A percentile compares a stretch with the other conserved stretches of the same genome.
Conservation (phyloP, 2,113 vertebrate species). For the Pelusios castaneus region DNA sequence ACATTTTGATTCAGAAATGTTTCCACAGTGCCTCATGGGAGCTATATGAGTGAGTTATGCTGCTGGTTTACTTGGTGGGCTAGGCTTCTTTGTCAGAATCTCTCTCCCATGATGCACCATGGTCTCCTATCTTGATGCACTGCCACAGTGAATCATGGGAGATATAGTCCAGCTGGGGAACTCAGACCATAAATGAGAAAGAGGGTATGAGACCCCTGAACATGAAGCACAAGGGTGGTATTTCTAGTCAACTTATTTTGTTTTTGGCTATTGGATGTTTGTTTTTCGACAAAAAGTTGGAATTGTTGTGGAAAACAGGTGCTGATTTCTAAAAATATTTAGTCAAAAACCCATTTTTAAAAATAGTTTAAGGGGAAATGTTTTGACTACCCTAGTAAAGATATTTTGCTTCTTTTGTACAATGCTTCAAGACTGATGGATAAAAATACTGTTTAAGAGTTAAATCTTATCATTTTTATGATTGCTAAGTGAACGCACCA, state of each 20-base stretch:
- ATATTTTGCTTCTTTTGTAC: not conserved
- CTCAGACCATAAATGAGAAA: not conserved
- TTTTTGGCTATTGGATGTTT: not conserved
- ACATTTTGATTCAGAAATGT: not conserved
- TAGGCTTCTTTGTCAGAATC: rapidly evolving
- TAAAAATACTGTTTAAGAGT: not conserved
- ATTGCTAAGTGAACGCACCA: not conserved
- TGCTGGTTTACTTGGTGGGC: not conserved
- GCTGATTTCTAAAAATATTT: not conserved
- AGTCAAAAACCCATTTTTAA: not conserved
- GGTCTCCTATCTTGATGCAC: not conserved
- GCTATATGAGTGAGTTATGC: not conserved
- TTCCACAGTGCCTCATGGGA: not conserved
- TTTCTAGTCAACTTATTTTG: not conserved
- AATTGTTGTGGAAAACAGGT: not conserved
- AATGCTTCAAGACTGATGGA: not conserved
- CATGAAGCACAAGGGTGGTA: not conserved
- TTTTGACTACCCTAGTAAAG: not conserved
- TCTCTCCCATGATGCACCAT: not conserved
- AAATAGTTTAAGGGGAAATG: not conserved
- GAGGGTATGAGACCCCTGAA: not conserved
- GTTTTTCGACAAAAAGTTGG: not conserved
- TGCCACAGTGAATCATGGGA: not conserved
- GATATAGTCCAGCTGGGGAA: not conserved
- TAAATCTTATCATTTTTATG: not conserved